Conservation (phyloP, 2,113 vertebrate genomes). For the Callorhinus ursinus region DNA sequence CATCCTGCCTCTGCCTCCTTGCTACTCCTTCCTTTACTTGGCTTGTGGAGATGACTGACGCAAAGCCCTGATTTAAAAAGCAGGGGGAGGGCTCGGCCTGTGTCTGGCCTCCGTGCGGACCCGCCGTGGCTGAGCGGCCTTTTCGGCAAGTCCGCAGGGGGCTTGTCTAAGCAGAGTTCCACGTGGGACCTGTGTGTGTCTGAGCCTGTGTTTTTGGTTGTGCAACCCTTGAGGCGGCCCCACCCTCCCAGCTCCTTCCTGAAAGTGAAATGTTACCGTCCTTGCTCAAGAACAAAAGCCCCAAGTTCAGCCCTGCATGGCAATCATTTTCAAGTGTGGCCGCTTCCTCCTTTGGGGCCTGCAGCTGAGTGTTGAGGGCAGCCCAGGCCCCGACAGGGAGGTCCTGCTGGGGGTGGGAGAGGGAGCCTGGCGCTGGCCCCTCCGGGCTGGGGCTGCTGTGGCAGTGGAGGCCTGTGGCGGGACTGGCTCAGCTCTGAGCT, state of each 20-base stretch:
- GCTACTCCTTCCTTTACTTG: background rate
- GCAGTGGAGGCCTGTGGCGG: background rate
- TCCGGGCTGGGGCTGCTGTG: background rate
- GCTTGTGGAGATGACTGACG: background rate
- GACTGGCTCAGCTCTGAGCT: background rate
- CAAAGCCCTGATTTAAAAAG: background rate
- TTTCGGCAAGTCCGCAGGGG: background rate
- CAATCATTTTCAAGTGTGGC: conserved; percentile 74
- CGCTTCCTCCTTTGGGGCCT: conserved; percentile 65
- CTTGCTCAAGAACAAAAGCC: conserved; percentile 75
- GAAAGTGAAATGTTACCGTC: conserved; percentile 71
- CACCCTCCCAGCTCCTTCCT: conserved; percentile 71
- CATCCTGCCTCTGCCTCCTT: background rate
- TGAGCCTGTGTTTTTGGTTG: conserved; percentile 44
- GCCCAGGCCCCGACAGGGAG: background rate
- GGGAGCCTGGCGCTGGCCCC: background rate
- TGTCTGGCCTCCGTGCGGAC: background rate
- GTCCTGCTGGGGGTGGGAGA: background rate
- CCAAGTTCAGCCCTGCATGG: background rate
- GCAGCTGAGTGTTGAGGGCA: background rate
- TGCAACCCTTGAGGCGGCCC: conserved; percentile 25
- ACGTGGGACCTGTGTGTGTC: conserved; percentile 29
- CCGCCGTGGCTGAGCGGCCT: background rate
- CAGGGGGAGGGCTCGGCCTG: background rate
- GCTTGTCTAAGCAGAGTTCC: background rate